These are phyloP conservation scores for Wiebesia pumilae DNA, from an alignment of 1,140 invertebrate genomes.

Conservation along the genomic window DNA sequence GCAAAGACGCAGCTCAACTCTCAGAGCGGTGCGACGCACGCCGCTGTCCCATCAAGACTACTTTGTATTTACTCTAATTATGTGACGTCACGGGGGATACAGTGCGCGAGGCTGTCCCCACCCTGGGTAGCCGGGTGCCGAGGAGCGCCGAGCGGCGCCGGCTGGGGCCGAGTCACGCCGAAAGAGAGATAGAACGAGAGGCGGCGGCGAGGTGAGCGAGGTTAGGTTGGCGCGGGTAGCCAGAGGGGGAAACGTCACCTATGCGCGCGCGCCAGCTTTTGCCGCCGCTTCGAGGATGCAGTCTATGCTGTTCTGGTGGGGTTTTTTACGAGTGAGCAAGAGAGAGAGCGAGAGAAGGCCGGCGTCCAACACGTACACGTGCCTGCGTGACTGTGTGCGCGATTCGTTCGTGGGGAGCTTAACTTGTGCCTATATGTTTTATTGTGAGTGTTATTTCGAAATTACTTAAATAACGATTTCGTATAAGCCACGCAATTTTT, in stretches of 20 bases:
- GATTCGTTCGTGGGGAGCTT: background rate
- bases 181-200: no score
- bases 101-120: conserved; percentile 68
- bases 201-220: conserved; percentile 32
- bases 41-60: conserved; percentile 81
- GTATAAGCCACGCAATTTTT: background rate
- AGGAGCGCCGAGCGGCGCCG: conserved; percentile 58
- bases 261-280: conserved; percentile 4
- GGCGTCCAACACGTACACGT: background rate
- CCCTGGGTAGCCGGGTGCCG: conserved; percentile 58
- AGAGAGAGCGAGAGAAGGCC: background rate
- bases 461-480: conserved; percentile 45
- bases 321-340: background rate
- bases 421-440: background rate
- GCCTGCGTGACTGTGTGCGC: background rate
- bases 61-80: conserved; percentile 87
- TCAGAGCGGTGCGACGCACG: conserved; percentile 76
- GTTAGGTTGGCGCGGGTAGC: background rate
- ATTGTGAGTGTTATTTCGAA: conserved; percentile 45
- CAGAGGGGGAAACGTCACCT: conserved; percentile 26
- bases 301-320: background rate
- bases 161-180: background rate
- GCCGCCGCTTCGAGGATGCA: background rate
- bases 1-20: conserved; percentile 40
- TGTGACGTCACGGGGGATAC: conserved; percentile 81